Base-by-base conservation (phyloP, 2,888 invertebrate genomes). In the Aromia moschata region DNA sequence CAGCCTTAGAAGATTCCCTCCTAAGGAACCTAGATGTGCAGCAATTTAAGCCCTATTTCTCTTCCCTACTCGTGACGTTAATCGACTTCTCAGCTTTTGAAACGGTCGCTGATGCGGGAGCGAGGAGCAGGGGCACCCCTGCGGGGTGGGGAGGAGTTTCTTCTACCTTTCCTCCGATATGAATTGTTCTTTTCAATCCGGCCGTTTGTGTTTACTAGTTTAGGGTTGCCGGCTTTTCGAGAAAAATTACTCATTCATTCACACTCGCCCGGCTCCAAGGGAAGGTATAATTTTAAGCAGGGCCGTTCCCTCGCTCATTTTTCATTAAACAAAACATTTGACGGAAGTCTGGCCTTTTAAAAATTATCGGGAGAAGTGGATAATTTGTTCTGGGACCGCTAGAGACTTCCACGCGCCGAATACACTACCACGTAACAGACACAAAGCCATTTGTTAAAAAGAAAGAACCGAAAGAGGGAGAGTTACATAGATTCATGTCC, bases 11-110 rank as follows among this genome's bases (percentile, higher is more conserved):
- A 75, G 76, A 76, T 74, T 76, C 74, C 69, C 71, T 69, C 70
- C 72, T 77, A 74, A 77, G 77, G 74, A 78, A 76, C 77, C 76
- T 74, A 75, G 77, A 79, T 79, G 79, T 76, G 76, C 78, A 73
- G 79, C 79, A 79, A 80, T 80, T 80, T 79, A 78, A 77, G 77
- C 79, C 75, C 78, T 79, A 79, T 80, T 79, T 79, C 80, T 79
- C 79, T 78, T 78, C 74, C 74, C 74, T 75, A 74, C 75, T 74
- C 69, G 74, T 79, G 79, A 80, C 80, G 76, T 79, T 80, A 80
- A 80, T 79, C 78, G 79, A 80, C 79, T 78, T 78, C 76, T 75
- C 76, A 76, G 79, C 77, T 74, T 74, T 76, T 75, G 73, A 73
- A 74, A 73, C 72, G 71, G 74, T 74, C 74, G 68, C 69, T 70